These are phyloP conservation scores for Oscheius sp. DNA, from an alignment of 2,888 invertebrate species.

Conservation along the genomic window DNA sequence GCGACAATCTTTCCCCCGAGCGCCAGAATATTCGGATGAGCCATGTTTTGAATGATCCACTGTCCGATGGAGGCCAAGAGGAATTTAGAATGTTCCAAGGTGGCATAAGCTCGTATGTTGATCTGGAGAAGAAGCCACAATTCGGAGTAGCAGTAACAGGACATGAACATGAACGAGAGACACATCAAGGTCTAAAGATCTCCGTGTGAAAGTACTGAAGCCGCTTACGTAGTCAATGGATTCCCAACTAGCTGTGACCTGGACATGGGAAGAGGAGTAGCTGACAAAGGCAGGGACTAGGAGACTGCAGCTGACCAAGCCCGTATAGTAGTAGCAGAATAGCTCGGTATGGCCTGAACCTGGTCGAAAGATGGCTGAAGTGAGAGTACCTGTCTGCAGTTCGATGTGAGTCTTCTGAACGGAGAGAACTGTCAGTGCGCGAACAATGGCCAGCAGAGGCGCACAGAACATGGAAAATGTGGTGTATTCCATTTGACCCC, in stretches of 20 bases:
- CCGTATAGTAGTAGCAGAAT: slow-evolving; percentile 47
- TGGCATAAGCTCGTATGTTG: slow-evolving; percentile 38
- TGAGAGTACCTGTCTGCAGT: slow-evolving; percentile 15
- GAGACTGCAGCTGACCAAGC: slow-evolving; percentile 43
- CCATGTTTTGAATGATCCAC: slow-evolving; percentile 67
- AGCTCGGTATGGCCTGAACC: slow-evolving; percentile 45
- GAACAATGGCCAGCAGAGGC: slow-evolving; percentile 60
- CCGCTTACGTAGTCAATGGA: slow-evolving; percentile 70
- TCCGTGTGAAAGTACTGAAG: too few species aligned
- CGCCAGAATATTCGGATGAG: slow-evolving; percentile 52
- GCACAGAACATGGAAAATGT: slow-evolving; percentile 57
- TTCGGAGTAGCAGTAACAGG: slow-evolving; percentile 66
- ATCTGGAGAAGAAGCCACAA: slow-evolving; percentile 60
- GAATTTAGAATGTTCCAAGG: slow-evolving; percentile 47
- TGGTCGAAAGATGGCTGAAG: background rate
- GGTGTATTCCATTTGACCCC: slow-evolving; percentile 69
- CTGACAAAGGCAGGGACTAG: slow-evolving; percentile 64
- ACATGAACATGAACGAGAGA: slow-evolving; percentile 68
- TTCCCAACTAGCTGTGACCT: slow-evolving; percentile 72
- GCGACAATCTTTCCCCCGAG: slow-evolving; percentile 52
- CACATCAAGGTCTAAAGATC: slow-evolving; percentile 62
- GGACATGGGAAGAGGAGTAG: slow-evolving; percentile 51
- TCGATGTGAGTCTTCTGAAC: slow-evolving; percentile 44
- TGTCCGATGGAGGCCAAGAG: slow-evolving; percentile 59
- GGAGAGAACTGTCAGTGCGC: slow-evolving; percentile 54